Conservation (phyloP, 2,888 invertebrate genomes). For the Drosophila ochracea region DNA sequence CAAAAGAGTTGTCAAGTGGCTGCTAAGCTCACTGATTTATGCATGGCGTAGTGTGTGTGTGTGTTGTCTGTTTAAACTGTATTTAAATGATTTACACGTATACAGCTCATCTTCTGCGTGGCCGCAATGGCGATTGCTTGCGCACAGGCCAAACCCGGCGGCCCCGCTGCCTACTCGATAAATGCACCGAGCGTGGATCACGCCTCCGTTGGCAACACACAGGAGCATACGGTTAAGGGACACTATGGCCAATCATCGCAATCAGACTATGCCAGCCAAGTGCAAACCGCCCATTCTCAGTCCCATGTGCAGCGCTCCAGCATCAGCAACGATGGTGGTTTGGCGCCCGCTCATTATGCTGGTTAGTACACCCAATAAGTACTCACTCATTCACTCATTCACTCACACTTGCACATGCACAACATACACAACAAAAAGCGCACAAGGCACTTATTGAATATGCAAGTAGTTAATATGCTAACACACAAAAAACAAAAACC, state of each 20-base stretch:
- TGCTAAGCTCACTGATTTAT: constrained; percentile 34
- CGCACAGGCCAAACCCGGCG: constrained; percentile 83
- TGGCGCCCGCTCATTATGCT: constrained; percentile 79
- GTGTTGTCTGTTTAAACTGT: neutral
- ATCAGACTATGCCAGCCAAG: constrained; percentile 85
- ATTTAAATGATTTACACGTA: constrained; percentile 3
- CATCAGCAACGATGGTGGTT: constrained; percentile 84
- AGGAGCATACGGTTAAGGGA: constrained; percentile 85
- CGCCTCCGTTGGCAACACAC: constrained; percentile 84
- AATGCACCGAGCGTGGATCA: constrained; percentile 84
- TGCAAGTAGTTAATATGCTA: constrained; percentile 62
- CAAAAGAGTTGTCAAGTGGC: constrained; percentile 39
- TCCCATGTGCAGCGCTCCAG: constrained; percentile 85
- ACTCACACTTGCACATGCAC: constrained; percentile 10
- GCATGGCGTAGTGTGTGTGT: neutral
- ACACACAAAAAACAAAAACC: constrained; percentile 23
- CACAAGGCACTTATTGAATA: constrained; percentile 35
- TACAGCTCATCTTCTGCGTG: constrained; percentile 81
- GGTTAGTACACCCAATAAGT: constrained; percentile 46
- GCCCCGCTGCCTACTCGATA: constrained; percentile 85
- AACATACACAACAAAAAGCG: constrained; percentile 11
- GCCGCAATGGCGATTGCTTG: constrained; percentile 82
- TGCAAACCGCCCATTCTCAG: constrained; percentile 85
- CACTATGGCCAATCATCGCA: constrained; percentile 85
- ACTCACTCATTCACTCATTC: neutral